A percentile compares a stretch with the other conserved stretches of the same genome.
Evolutionary conservation across 2,888 invertebrate genomes (phyloP).

Genomic region (Eristalinus aeneus): DNA sequence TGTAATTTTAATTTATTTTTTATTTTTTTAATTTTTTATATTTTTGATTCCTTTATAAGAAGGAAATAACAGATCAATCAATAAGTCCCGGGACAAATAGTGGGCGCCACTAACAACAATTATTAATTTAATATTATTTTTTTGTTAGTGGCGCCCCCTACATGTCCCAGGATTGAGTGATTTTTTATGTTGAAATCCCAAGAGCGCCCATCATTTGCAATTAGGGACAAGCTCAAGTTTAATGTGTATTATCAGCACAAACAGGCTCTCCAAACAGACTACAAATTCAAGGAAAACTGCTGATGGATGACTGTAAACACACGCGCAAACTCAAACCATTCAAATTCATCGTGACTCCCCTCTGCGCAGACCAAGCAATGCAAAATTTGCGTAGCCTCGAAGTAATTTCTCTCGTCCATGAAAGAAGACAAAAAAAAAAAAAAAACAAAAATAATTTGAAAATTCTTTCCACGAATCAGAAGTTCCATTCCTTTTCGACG

Average conservation of each 20-base stretch:
- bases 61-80: too few species aligned
- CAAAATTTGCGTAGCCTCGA: neutral
- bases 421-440: neutral
- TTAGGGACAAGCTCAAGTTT: neutral
- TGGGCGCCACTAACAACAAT: too few species aligned
- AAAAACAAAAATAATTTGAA: neutral
- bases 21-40: too few species aligned
- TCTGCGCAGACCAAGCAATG: neutral
- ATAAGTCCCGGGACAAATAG: too few species aligned
- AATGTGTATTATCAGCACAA: neutral
- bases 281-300: neutral
- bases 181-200: too few species aligned
- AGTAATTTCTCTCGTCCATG: neutral
- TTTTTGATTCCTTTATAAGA: too few species aligned
- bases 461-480: neutral
- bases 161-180: too few species aligned
- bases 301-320: neutral
- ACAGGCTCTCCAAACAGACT: neutral
- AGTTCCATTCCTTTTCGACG: slow-evolving; percentile 14
- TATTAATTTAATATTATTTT: too few species aligned
- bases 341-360: neutral
- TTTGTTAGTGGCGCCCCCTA: too few species aligned
- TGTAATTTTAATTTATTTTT: too few species aligned
- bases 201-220: too few species aligned
- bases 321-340: neutral